Conservation (phyloP, 2,888 invertebrate genomes). For the Synergus umbraculus region DNA sequence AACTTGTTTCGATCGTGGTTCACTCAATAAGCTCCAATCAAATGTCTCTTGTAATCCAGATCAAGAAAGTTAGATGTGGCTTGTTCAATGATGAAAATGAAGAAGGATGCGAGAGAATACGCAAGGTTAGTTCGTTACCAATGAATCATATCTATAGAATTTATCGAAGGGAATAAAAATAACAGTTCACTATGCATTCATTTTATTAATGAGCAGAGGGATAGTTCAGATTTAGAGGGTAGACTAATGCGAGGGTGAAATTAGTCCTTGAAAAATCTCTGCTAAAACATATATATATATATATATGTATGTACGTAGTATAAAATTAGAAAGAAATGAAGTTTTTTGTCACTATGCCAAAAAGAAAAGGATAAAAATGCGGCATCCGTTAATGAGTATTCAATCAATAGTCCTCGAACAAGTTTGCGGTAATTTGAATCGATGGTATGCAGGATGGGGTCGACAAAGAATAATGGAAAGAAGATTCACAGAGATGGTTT, state of each 20-base stretch:
- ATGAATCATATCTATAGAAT: not conserved
- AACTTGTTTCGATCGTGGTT: not conserved
- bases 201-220: too few species aligned
- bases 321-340: not conserved
- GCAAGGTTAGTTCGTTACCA: too few species aligned
- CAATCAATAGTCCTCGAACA: constrained; percentile 16
- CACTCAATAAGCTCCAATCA: not conserved
- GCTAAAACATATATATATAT: too few species aligned
- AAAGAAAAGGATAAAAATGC: not conserved
- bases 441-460: not conserved
- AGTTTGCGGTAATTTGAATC: constrained; percentile 10
- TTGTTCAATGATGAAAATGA: not conserved
- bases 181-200: not conserved
- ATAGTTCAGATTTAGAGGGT: too few species aligned
- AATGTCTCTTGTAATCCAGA: constrained; percentile 8
- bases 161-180: not conserved
- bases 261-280: too few species aligned
- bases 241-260: too few species aligned
- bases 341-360: not conserved
- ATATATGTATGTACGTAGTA: not conserved
- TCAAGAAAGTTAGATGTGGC: not conserved
- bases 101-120: too few species aligned
- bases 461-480: constrained; percentile 29
- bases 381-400: constrained; percentile 13
- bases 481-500: constrained; percentile 18